These are phyloP conservation scores for Lymantria dispar DNA, from an alignment of 2,888 invertebrate genomes.

Conservation along the genomic window DNA sequence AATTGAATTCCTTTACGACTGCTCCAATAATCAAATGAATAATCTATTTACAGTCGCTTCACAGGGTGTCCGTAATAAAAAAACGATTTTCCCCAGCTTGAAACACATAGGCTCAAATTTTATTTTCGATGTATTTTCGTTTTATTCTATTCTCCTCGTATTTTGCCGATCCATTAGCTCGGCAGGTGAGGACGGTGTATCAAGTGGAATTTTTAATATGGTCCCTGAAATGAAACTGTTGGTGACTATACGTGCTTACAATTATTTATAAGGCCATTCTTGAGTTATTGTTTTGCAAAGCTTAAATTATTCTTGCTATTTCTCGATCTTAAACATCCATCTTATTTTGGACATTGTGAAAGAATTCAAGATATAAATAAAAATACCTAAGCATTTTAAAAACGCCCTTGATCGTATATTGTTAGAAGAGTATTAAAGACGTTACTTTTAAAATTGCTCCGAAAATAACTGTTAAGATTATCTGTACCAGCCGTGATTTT, in stretches of 20 bases:
- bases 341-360: too few relatives aligned
- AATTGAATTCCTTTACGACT: constrained; percentile 74
- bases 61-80: constrained; percentile 39
- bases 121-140: constrained; percentile 21
- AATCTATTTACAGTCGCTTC: constrained; percentile 60
- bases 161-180: constrained; percentile 39
- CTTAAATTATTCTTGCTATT: neutral
- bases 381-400: too few relatives aligned
- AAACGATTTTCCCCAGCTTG: constrained; percentile 11
- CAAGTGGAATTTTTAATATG: constrained; percentile 50
- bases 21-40: constrained; percentile 75
- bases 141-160: constrained; percentile 37
- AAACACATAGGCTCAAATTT: constrained; percentile 13
- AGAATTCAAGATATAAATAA: too few relatives aligned
- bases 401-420: too few relatives aligned
- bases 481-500: too few relatives aligned
- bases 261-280: constrained; percentile 26
- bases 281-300: constrained; percentile 33
- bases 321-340: too few relatives aligned
- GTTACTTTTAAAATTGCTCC: too few relatives aligned
- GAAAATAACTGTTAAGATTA: too few relatives aligned
- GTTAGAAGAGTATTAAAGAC: too few relatives aligned
- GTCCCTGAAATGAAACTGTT: constrained; percentile 28
- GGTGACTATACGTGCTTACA: constrained; percentile 35
- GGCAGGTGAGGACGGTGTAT: constrained; percentile 47